phyloP scores from a whole-genome alignment of 2,888 invertebrate species.

The Spialia ferax region DNA sequence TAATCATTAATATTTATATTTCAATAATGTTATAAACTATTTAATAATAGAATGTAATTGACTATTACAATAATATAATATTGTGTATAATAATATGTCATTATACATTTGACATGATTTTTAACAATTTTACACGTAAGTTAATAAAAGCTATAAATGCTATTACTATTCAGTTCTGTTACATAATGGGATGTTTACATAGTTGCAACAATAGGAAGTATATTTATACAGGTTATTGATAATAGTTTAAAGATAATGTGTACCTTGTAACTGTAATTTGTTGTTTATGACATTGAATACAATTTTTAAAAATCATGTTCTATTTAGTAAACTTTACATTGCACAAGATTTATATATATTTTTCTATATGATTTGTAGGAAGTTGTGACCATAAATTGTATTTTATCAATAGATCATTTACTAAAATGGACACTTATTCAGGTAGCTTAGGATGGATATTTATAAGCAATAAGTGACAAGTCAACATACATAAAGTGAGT shows the following conservation, averaged over 20 bases:
- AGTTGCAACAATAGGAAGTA: constrained; percentile 51
- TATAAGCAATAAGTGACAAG: not conserved
- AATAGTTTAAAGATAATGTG: constrained; percentile 46
- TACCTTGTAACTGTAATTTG: constrained; percentile 50
- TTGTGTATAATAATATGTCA: constrained; percentile 31
- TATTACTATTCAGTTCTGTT: constrained; percentile 5
- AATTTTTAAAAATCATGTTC: constrained; percentile 29
- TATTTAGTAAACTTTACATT: constrained; percentile 33
- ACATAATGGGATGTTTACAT: constrained; percentile 46
- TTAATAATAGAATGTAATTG: constrained; percentile 33
- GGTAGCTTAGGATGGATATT: not conserved
- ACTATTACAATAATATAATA: constrained; percentile 23
- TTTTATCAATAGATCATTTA: constrained; percentile 1
- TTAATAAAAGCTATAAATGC: constrained; percentile 18
- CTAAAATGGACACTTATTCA: constrained; percentile 5
- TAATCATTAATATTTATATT: constrained; percentile 10
- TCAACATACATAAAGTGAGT: not conserved
- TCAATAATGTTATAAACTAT: constrained; percentile 11
- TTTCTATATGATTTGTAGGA: constrained; percentile 38
- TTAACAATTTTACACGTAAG: constrained; percentile 34
- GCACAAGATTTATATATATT: constrained; percentile 41
- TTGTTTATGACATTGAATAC: constrained; percentile 43
- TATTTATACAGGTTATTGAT: constrained; percentile 53
- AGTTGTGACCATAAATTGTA: constrained; percentile 15
- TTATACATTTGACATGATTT: constrained; percentile 40